A percentile compares a stretch with the other conserved stretches of the same genome.
Evolutionary conservation across 2,797 vertebrate species (phyloP).

Genomic region (Eleutherodactylus coqui): DNA sequence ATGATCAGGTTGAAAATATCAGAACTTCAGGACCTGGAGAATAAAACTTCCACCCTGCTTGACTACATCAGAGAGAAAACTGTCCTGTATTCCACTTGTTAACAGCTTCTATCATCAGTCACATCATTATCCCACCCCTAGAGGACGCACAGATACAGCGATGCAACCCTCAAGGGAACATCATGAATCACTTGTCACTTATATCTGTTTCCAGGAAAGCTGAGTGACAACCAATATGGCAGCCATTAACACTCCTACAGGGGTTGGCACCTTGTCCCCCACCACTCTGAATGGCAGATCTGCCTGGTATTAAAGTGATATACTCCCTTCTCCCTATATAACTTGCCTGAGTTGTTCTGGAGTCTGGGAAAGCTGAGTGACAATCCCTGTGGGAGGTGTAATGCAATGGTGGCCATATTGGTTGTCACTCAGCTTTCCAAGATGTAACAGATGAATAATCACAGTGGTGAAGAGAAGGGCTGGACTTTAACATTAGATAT

Average conservation of each 20-base stretch:
- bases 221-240: background rate
- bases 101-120: conserved; percentile 20
- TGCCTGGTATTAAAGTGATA: background rate
- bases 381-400: no score
- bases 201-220: background rate
- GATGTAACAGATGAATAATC: background rate
- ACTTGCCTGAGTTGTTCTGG: background rate
- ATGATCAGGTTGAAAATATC: conserved; percentile 76
- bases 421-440: background rate
- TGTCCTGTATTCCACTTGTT: conserved; percentile 78
- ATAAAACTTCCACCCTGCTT: conserved; percentile 72
- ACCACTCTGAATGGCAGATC: background rate
- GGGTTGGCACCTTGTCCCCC: no score
- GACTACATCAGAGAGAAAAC: conserved; percentile 74
- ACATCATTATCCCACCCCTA: background rate
- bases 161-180: background rate
- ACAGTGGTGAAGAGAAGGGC: background rate
- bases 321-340: background rate
- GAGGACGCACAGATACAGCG: background rate
- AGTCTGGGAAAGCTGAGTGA: no score
- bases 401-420: background rate
- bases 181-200: background rate
- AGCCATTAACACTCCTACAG: background rate
- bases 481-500: background rate
- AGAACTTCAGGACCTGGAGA: conserved; percentile 76